These are phyloP conservation scores for Thecophora atra DNA, from an alignment of 2,888 invertebrate genomes.

Conservation along the genomic window DNA sequence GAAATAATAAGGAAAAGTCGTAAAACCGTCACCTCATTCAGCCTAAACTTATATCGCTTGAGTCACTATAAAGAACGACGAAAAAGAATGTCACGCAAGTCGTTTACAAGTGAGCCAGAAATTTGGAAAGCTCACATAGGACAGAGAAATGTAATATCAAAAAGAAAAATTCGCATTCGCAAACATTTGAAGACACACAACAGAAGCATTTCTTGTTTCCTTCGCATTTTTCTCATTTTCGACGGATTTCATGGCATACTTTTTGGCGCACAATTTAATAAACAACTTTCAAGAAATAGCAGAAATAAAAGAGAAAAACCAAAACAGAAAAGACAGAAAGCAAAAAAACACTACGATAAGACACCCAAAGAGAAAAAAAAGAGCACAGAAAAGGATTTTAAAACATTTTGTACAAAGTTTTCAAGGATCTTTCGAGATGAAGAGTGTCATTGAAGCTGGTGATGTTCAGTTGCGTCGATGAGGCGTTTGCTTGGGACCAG, in stretches of 20 bases:
- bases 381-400: neutral
- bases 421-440: neutral
- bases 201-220: neutral
- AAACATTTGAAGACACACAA: neutral
- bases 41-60: no score
- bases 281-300: no score
- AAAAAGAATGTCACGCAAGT: no score
- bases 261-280: no score
- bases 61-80: no score
- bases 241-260: no score
- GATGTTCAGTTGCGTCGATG: neutral
- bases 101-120: neutral
- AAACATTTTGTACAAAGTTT: neutral
- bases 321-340: constrained; percentile 1
- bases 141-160: constrained; percentile 12
- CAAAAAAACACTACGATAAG: constrained; percentile 8
- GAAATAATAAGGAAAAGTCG: neutral
- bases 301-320: no score
- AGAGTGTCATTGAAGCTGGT: neutral
- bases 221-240: constrained; percentile 7
- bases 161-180: neutral
- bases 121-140: constrained; percentile 2
- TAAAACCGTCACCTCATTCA: neutral
- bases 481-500: no score
- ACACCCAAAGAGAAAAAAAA: constrained; percentile 22